These are phyloP conservation scores for Tenthredo notha DNA, from an alignment of 2,888 invertebrate genomes.

Conservation along the genomic window DNA sequence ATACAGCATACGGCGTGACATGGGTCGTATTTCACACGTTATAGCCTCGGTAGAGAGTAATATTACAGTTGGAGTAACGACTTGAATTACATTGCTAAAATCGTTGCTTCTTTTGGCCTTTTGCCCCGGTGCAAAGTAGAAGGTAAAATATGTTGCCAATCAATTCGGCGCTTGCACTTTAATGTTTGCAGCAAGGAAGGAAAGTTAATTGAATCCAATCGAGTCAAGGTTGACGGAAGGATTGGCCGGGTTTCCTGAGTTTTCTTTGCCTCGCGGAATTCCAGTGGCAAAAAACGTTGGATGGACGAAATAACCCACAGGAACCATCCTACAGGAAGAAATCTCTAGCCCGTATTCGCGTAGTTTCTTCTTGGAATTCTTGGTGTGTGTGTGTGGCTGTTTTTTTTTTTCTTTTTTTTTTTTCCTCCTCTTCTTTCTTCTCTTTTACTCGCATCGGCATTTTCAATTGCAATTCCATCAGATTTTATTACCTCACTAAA, in stretches of 20 bases:
- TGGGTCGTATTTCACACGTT: background rate
- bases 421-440: background rate
- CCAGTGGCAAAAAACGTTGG: background rate
- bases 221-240: background rate
- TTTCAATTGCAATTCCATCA: conserved; percentile 48
- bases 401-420: background rate
- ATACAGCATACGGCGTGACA: background rate
- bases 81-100: background rate
- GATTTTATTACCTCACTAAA: conserved; percentile 46
- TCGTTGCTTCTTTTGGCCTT: background rate
- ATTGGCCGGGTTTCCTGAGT: background rate
- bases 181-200: background rate
- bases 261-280: conserved; percentile 33
- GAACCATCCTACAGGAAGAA: conserved; percentile 33
- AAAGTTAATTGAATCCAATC: conserved; percentile 15
- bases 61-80: background rate
- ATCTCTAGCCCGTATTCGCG: conserved; percentile 7
- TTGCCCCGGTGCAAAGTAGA: background rate
- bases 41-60: background rate
- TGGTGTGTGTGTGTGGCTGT: background rate
- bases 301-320: conserved; percentile 19
- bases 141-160: background rate
- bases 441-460: conserved; percentile 8
- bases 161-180: background rate
- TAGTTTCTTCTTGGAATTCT: conserved; percentile 32